Evolutionary conservation across 2,797 vertebrate species (phyloP).

Genomic region (Cossypha niveicapilla): DNA sequence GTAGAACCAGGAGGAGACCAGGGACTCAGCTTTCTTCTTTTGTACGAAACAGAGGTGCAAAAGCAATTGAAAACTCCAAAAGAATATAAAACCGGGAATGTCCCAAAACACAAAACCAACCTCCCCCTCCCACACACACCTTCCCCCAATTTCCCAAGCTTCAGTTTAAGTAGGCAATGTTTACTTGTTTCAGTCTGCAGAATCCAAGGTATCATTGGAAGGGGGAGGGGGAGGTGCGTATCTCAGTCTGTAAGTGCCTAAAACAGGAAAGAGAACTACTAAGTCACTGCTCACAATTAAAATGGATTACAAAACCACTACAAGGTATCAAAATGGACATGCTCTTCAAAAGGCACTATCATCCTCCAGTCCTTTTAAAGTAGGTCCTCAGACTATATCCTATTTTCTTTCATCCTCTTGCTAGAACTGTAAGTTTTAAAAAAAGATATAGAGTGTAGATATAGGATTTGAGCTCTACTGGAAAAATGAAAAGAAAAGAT

Average conservation of each 20-base stretch:
- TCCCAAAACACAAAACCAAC: slow-evolving; percentile 69
- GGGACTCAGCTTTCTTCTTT: slow-evolving; percentile 71
- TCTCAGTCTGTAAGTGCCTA: slow-evolving; percentile 94
- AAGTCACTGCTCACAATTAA: slow-evolving; percentile 70
- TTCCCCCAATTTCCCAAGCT: slow-evolving; percentile 72
- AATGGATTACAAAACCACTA: slow-evolving; percentile 70
- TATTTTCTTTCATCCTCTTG: background rate
- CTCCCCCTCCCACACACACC: slow-evolving; percentile 51
- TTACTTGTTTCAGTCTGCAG: slow-evolving; percentile 85
- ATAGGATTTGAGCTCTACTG: background rate
- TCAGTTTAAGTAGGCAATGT: slow-evolving; percentile 81
- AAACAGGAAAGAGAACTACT: slow-evolving; percentile 83
- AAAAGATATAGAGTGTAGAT: background rate
- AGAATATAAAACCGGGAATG: slow-evolving; percentile 72
- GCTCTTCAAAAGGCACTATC: slow-evolving; percentile 63
- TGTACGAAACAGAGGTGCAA: slow-evolving; percentile 67
- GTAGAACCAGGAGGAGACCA: slow-evolving; percentile 68
- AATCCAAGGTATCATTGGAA: slow-evolving; percentile 88
- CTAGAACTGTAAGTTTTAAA: background rate
- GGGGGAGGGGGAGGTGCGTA: slow-evolving; percentile 86
- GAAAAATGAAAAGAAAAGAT: slow-evolving; percentile 9
- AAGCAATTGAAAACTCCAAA: slow-evolving; percentile 71
- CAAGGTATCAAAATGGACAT: slow-evolving; percentile 63
- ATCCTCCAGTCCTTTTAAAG: slow-evolving; percentile 34
- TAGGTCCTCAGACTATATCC: background rate